Base-by-base conservation (phyloP, 2,113 vertebrate species). In the Epinephelus moara region DNA sequence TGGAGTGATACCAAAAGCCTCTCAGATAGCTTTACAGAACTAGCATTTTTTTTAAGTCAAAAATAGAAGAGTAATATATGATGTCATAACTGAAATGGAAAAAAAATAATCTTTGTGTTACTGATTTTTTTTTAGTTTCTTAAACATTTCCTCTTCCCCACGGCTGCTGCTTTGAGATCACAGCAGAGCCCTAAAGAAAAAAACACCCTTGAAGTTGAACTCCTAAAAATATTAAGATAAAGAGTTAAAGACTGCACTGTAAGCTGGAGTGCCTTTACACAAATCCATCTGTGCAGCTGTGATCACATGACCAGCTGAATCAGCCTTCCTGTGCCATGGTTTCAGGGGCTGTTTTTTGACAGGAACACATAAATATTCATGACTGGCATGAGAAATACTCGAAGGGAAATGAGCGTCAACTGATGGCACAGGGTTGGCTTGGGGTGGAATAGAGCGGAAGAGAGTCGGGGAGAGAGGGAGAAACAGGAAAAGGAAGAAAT, bases 351-450 rank as follows among this genome's bases (percentile, higher is more conserved):
- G 75, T 27, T 88, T 30, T 90, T 84, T 82, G 88, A 91, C 88
- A 84, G 83, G 82, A 91, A 88, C 75, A 82, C 78, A 87, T 91
- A 85, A 84, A 92, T 92, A 93, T 92, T 88, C 81, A 93, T 90
- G 87, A 88, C 62, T 55, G 72, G 60, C 80, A 82, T 84, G 85
- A 89, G 68, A 89, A 91, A 89, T 56, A 49, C 78, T 85, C 82
- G 75, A 50, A 82, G 75, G 85, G 71, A 87, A 71, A 84, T 19
- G 56, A 77, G 70, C 66, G 11, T 67, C 75, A 78, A 56, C 60
- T 66, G 76, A 84, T 61, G 85, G 76, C 62, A 83, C 37, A 47
- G 50, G 69, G n/a, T 75, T 63, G 70, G 62, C 76, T 71, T 52
- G 40, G 49, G 55, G 53, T 12, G 47, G 63, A 81, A 67, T 6